Base-by-base conservation (phyloP, 1,140 invertebrate genomes). In the Macrocentrus cingulum region DNA sequence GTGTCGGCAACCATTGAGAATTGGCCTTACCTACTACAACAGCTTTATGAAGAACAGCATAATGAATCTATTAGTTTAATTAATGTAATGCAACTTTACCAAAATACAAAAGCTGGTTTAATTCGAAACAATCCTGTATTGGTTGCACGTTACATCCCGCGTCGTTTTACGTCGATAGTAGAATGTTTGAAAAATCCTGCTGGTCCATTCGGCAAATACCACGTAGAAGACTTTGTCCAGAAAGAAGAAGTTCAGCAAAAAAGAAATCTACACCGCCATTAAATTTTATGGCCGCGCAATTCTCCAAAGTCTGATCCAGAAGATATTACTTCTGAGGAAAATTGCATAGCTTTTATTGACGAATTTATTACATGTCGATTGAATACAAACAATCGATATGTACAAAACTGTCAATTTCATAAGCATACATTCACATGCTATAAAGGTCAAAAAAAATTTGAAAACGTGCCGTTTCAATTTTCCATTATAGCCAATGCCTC, bases 101-200 rank as follows among this genome's bases (percentile, higher is more conserved):
- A 29, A 2, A 20, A 49, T 49, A 9, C 1, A 48, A 57, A 57
- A 49, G 9, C 13, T 15, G 11, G 13, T 25, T 29, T 39, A 39
- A 50, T 48, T 6, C 42, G 34, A 5, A 46, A 57, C 32, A 46
- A 57, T 49, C 44, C 55, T 8, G 36, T 57, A 18, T 49, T 34
- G 37, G 11, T 44, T 49, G 45, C 37, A 16, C 16, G 46, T 13
- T 57, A 49, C 9, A 49, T 50, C 4, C 7, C 36, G 19, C 29
- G 45, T 37, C 19, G 36, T 15, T 41, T 49, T 23, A 25, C 19
- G n/a, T 20, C 34, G 8, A 57, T 57, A 5, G 2, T 6, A 9
- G 16, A 48, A 13, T 25, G 46, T 13, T 29, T 57, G 18, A 13
- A 39, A 49, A 57, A 50, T 8, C n/a, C 32, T 23, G 11, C 37